Evolutionary conservation across 2,888 invertebrate species (phyloP), one percentile per base, ranked within the genome.

Genomic region (Oxystoma pomonae): DNA sequence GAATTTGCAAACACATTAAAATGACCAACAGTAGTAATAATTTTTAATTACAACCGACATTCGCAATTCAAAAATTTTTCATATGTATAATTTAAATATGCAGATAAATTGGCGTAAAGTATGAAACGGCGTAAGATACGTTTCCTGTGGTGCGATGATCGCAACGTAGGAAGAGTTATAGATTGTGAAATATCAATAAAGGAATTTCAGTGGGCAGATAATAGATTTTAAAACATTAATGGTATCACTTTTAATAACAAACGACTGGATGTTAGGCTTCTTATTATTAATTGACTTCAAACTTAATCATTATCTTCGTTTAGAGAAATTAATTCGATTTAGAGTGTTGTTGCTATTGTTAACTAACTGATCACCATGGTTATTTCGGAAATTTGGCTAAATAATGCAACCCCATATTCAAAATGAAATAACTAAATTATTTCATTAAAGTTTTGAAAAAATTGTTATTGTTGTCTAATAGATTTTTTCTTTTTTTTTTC

Each of bases 401-500:
- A n/a, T n/a, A n/a, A n/a, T n/a, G n/a, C n/a, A n/a, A n/a, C n/a
- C n/a, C n/a, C n/a, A n/a, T n/a, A n/a, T n/a, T n/a, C n/a, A n/a
- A n/a, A n/a, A n/a, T n/a, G n/a, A n/a, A n/a, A n/a, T n/a, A n/a
- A n/a, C n/a, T n/a, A n/a, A n/a, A n/a, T n/a, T n/a, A n/a, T n/a
- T n/a, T n/a, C n/a, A n/a, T n/a, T n/a, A n/a, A n/a, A n/a, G n/a
- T n/a, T n/a, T n/a, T n/a, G n/a, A n/a, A n/a, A n/a, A n/a, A n/a
- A n/a, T n/a, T n/a, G n/a, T 53, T 17, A 53, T 62, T 35, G 35
- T 7, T 3, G 3, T 35, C 35, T 35, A 35, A 35, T 35, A 35
- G 12, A 16, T 63, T 67, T 66, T 62, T 73, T 73, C 71, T 72
- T 73, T 76, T 77, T 75, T 77, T 78, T 87, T 88, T 72, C 90